Evolutionary conservation across 2,797 vertebrate genomes (phyloP), one percentile per base, ranked within the genome.

Genomic region (Rhabdophis nuchalis): DNA sequence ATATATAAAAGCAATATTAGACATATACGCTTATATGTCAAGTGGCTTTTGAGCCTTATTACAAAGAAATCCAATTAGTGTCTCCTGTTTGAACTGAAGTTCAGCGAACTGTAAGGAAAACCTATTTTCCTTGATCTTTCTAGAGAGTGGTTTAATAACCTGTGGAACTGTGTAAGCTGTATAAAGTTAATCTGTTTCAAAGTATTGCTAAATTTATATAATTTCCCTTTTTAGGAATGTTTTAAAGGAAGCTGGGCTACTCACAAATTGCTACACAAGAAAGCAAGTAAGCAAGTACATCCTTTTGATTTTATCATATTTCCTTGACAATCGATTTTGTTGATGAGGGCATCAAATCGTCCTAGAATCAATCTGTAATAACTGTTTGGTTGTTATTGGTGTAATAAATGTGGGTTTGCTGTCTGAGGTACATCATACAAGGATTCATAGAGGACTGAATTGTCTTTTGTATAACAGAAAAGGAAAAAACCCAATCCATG

Each of bases 191-290:
- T 27, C 18, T 7, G 57, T 60, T 90, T 58, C 32, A 29, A 10
- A 27, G 25, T 94, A 93, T 94, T 85, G 50, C 53, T 96, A 88
- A 93, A 95, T 95, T n/a, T 95, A 52, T 94, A 92, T 89, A 96
- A 88, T 95, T 96, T 96, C 64, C 96, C 93, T 93, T 97, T 98
- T 91, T 96, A 99, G 99, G 99, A 99, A 96, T 99, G 99, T 97
- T 99, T 99, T 97, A 99, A 99, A 97, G 99, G 99, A 97, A 99
- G 99, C 97, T 99, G 99, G 99, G 98, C 96, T 5, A 98, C 98
- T 96, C 99, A 99, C 97, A 99, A 99, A 96, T 96, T 99, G 96
- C 96, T 99, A 88, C 99, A 99, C 97, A 99, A 99, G 98, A 99
- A 99, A 99, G 99, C 99, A 98, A 99, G 99, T 99, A 98, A 95